phyloP scores from a whole-genome alignment of 2,797 vertebrate genomes.

The Chanos chanos region DNA sequence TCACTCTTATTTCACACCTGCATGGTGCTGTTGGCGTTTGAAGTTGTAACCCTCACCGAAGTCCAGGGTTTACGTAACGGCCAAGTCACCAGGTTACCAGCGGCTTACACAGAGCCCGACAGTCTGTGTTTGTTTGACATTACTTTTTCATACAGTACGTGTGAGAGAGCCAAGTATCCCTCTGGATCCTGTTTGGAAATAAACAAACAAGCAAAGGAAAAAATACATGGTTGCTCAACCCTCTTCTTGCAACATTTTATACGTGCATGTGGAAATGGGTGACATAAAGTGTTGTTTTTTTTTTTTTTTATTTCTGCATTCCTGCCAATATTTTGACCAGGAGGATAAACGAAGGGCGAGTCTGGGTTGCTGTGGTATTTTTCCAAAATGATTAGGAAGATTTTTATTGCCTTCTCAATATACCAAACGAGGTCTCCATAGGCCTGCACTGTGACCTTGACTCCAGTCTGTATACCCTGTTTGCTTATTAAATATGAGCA shows the following conservation, averaged over 20 bases:
- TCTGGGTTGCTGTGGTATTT: conserved; percentile 41
- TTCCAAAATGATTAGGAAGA: conserved; percentile 32
- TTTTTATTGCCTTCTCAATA: too few species aligned
- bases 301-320: conserved; percentile 10
- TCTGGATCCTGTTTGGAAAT: conserved; percentile 22
- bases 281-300: conserved; percentile 21
- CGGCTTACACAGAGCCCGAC: conserved; percentile 9
- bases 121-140: conserved; percentile 38
- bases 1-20: conserved; percentile 28
- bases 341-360: conserved; percentile 38
- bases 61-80: conserved; percentile 24
- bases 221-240: conserved; percentile 26
- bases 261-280: conserved; percentile 18
- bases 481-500: conserved; percentile 12
- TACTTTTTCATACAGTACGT: conserved; percentile 34
- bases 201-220: too few species aligned
- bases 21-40: conserved; percentile 20
- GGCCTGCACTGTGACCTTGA: not conserved
- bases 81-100: conserved; percentile 21
- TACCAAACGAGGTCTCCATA: not conserved
- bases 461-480: not conserved
- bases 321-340: conserved; percentile 42
- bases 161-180: conserved; percentile 23
- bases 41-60: conserved; percentile 31
- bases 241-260: conserved; percentile 23